Evolutionary conservation across 2,797 vertebrate species (phyloP).

Genomic region (Semotilus atromaculatus): DNA sequence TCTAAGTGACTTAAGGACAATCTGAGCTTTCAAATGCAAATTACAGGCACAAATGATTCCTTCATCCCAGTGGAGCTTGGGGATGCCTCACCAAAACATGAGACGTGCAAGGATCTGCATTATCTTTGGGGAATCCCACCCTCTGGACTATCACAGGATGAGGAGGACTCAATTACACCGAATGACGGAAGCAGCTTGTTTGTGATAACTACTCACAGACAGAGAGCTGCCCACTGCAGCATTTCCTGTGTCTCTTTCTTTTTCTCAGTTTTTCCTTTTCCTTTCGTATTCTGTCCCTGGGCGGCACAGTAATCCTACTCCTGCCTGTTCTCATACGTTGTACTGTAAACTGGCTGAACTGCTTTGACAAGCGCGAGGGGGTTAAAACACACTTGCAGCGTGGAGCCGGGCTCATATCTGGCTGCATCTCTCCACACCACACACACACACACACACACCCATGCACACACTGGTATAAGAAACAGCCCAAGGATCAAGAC

Average conservation of each 20-base stretch:
- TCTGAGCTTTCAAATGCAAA: neutral
- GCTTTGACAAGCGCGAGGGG: conserved; percentile 80
- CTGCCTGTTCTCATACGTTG: conserved; percentile 82
- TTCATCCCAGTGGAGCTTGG: neutral
- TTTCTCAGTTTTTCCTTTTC: conserved; percentile 10
- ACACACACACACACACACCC: conserved; percentile 1
- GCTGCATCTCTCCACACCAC: conserved; percentile 57
- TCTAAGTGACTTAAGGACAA: conserved; percentile 2
- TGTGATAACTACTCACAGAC: conserved; percentile 45
- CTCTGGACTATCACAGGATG: conserved; percentile 15
- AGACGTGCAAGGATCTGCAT: neutral
- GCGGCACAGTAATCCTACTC: conserved; percentile 90
- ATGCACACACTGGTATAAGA: conserved; percentile 21
- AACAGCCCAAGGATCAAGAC: conserved; percentile 46
- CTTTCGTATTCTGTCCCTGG: conserved; percentile 69
- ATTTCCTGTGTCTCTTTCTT: conserved; percentile 59
- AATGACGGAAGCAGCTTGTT: conserved; percentile 53
- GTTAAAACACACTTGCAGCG: conserved; percentile 73
- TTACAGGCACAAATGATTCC: neutral
- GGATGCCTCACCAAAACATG: neutral
- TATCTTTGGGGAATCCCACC: conserved; percentile 26
- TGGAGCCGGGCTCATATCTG: conserved; percentile 8
- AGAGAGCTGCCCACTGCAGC: conserved; percentile 37
- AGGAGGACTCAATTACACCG: neutral
- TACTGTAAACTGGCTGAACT: conserved; percentile 83